Conservation (phyloP, 1,140 invertebrate genomes). For the Drosophila melanica region DNA sequence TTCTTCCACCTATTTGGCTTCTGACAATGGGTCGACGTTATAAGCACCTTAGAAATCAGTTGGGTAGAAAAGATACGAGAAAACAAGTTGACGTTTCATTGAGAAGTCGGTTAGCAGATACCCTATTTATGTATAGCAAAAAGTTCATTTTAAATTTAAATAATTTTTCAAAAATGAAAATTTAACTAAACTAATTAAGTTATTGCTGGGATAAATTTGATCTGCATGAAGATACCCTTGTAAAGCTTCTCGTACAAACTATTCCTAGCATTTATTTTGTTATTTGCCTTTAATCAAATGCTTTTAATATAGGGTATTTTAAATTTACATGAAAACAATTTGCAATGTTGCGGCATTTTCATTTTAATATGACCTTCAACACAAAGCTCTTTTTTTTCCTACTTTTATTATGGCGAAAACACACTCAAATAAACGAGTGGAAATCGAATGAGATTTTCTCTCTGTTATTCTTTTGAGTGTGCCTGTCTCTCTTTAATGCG, state of each 20-base stretch:
- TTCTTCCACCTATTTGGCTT: constrained; percentile 55
- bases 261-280: too few species aligned
- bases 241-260: too few species aligned
- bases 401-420: constrained; percentile 21
- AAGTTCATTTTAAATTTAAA: too few species aligned
- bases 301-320: constrained; percentile 15
- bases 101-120: background rate
- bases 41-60: constrained; percentile 61
- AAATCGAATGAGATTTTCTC: constrained; percentile 44
- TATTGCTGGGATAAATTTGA: too few species aligned
- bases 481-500: background rate
- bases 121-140: background rate
- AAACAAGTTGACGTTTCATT: background rate
- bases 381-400: constrained; percentile 9
- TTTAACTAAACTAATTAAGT: too few species aligned
- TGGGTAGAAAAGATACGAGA: constrained; percentile 29
- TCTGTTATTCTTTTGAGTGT: constrained; percentile 19
- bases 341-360: constrained; percentile 43
- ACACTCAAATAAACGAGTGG: constrained; percentile 19
- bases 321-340: constrained; percentile 46
- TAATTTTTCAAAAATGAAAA: too few species aligned
- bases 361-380: constrained; percentile 46
- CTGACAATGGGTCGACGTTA: constrained; percentile 40
- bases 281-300: background rate
- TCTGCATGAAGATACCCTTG: too few species aligned